Evolutionary conservation across 2,797 vertebrate species (phyloP), one percentile per base, ranked within the genome.

Genomic region (Arctocebus calabarensis): DNA sequence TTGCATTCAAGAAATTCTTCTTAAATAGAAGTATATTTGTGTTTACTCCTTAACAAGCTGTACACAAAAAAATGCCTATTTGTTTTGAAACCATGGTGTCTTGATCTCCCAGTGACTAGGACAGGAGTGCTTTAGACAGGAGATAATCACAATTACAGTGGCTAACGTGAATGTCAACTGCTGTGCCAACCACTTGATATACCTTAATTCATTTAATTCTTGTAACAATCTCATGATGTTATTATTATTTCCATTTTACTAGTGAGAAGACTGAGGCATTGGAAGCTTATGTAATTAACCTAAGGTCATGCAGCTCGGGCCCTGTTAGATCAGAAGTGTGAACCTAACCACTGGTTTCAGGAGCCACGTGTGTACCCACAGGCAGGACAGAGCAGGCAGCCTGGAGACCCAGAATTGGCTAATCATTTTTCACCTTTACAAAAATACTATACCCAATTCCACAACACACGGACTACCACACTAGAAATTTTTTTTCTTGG

Each of bases 361-460:
- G 20, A 2, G 17, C 43, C 64, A 27, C 0, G 0, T 22, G 32
- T 3, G 7, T 5, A 3, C 7, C 29, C 22, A 17, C 27, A 9
- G 25, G 43, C 1, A 11, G n/a, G 20, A 45, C 1, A 79, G 48
- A 45, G 5, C 0, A 48, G 25, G 2, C 5, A 32, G 37, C 14
- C 22, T 57, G 16, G 70, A 88, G 27, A 34, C 2, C 27, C 20
- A 7, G 37, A 64, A 82, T 0, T 52, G 9, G 12, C 27, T 37
- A 11, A 17, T 3, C 20, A 61, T 57, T 62, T 84, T 64, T 48
- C 14, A 59, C 52, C 43, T 66, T 73, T 43, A 57, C 23, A 29
- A 37, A 71, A 92, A 59, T 14, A 37, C n/a, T 16, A 5, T 0
- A 16, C 12, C 45, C 7, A 17, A 0, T 52, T 81, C 45, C n/a